Percentiles rank a stretch among this genome's conserved stretches.
Evolutionary conservation across 1,140 invertebrate genomes (phyloP).

Genomic region (Heliconius himera): DNA sequence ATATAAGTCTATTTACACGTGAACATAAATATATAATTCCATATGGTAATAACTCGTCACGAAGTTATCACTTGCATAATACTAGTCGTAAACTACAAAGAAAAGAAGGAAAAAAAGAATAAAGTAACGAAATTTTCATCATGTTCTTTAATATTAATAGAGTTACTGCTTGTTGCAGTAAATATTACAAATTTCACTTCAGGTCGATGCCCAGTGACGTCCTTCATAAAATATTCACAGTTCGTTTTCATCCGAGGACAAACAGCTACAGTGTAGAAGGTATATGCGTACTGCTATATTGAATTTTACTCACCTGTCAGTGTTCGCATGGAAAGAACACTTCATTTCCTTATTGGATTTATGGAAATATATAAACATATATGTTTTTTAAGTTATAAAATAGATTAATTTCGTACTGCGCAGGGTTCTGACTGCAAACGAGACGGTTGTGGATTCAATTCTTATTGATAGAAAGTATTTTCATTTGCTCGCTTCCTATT

Average conservation of each 20-base stretch:
- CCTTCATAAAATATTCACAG: neutral
- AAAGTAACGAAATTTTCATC: neutral
- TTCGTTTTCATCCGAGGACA: neutral
- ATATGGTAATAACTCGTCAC: too few species aligned
- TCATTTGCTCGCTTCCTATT: too few species aligned
- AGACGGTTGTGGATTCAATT: too few species aligned
- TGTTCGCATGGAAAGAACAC: neutral
- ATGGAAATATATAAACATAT: slow-evolving; percentile 1
- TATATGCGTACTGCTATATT: neutral
- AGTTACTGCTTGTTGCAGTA: neutral
- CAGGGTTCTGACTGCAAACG: too few species aligned
- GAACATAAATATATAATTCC: too few species aligned
- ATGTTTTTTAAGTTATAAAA: neutral
- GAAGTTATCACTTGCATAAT: too few species aligned
- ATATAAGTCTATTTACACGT: too few species aligned
- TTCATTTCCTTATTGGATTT: slow-evolving; percentile 2
- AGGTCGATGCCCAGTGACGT: neutral
- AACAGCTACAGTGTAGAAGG: neutral
- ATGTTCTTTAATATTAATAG: neutral
- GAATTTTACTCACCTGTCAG: slow-evolving; percentile 10
- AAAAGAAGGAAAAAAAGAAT: neutral
- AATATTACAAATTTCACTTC: neutral
- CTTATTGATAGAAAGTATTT: too few species aligned
- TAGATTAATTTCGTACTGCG: too few species aligned
- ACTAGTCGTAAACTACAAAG: too few species aligned